Evolutionary conservation across 2,888 invertebrate species (phyloP).

Genomic region (Cloeon dipterum): DNA sequence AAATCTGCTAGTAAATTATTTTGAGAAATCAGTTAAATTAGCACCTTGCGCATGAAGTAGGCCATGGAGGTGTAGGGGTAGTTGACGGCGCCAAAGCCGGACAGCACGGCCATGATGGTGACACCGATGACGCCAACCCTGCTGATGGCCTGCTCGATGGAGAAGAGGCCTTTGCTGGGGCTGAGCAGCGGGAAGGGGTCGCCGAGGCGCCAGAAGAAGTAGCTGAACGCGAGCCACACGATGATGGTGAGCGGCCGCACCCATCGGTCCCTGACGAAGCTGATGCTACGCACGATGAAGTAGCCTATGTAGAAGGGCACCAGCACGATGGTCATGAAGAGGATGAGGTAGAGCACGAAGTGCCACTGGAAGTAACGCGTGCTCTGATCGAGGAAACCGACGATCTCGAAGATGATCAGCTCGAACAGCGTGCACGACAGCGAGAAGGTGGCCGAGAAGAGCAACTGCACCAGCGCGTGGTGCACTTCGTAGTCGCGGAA

Average conservation of each 20-base stretch:
- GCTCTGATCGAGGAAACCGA: conserved; percentile 78
- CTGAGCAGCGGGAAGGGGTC: conserved; percentile 96
- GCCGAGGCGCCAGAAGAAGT: conserved; percentile 96
- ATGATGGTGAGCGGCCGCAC: conserved; percentile 56
- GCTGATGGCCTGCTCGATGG: conserved; percentile 83
- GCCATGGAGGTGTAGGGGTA: conserved; percentile 98
- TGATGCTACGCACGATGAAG: conserved; percentile 73
- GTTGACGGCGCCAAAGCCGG: conserved; percentile 99
- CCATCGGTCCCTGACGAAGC: conserved; percentile 53
- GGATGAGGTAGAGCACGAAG: conserved; percentile 64
- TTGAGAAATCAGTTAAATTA: background rate
- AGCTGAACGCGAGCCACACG: conserved; percentile 77
- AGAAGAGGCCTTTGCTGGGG: conserved; percentile 80
- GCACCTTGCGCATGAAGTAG: conserved; percentile 62
- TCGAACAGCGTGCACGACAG: conserved; percentile 98
- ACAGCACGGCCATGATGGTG: conserved; percentile 94
- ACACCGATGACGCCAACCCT: conserved; percentile 97
- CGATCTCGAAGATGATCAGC: conserved; percentile 95
- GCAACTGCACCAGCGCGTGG: conserved; percentile 77
- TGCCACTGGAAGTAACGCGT: conserved; percentile 92
- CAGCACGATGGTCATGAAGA: conserved; percentile 85
- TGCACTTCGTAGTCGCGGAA: conserved; percentile 96
- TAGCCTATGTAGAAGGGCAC: conserved; percentile 95
- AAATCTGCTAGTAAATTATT: background rate
- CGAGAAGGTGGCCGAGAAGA: conserved; percentile 89